Evolutionary conservation across 35 echinoderm and acorn worm species (phyloP).

Genomic region (Chiridota heheva): DNA sequence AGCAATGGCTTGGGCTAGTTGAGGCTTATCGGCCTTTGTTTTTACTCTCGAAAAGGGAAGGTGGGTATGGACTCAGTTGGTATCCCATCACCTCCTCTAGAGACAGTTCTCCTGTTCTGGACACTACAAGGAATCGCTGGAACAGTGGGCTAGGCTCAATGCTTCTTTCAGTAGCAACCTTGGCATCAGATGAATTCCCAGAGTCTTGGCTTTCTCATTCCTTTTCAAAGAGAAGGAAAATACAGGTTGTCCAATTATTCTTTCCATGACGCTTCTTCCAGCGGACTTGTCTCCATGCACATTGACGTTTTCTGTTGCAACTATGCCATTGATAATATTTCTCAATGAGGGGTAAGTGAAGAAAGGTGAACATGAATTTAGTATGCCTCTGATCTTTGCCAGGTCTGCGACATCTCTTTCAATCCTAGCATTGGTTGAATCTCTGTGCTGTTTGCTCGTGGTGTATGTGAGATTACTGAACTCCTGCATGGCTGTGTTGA

Average conservation of each 20-base stretch:
- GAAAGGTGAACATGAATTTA: too few species aligned
- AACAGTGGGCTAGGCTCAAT: too few species aligned
- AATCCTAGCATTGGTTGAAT: too few species aligned
- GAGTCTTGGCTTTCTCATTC: slow-evolving; percentile 35
- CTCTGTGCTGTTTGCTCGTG: too few species aligned
- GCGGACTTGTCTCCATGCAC: slow-evolving; percentile 38
- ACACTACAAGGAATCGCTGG: too few species aligned
- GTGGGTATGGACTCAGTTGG: slow-evolving; percentile 45
- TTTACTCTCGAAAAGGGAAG: too few species aligned
- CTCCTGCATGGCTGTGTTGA: too few species aligned
- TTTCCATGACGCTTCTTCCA: slow-evolving; percentile 40
- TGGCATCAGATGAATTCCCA: slow-evolving; percentile 10
- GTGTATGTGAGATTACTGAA: too few species aligned
- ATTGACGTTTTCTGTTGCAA: slow-evolving; percentile 62
- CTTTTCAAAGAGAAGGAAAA: slow-evolving; percentile 42
- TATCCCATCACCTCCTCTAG: slow-evolving; percentile 45
- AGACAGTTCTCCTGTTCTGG: slow-evolving; percentile 29
- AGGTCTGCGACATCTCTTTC: too few species aligned
- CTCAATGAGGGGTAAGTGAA: not conserved
- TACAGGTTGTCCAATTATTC: slow-evolving; percentile 44
- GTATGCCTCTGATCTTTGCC: too few species aligned
- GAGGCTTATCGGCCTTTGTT: too few species aligned
- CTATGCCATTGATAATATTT: not conserved
- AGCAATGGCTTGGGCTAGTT: too few species aligned
- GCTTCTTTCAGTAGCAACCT: slow-evolving; percentile 33